Conservation (phyloP, 2,797 vertebrate species). For the Fundulus diaphanus region DNA sequence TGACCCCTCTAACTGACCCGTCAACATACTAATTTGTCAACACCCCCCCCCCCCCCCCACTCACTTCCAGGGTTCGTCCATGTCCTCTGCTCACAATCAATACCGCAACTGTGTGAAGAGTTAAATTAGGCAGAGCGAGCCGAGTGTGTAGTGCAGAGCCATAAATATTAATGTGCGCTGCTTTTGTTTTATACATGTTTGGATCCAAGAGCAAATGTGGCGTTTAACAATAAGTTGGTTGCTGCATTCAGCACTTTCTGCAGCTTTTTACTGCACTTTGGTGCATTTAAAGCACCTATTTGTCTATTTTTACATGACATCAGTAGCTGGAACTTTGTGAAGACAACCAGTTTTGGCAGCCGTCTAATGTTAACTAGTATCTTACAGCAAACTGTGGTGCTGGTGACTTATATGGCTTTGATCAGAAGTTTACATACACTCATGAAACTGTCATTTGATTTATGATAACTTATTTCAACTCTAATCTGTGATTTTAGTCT, state of each 20-base stretch:
- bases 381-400: neutral
- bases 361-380: neutral
- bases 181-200: conserved; percentile 39
- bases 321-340: neutral
- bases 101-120: conserved; percentile 48
- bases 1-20: conserved; percentile 69
- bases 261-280: conserved; percentile 8
- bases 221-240: conserved; percentile 50
- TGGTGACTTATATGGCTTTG: neutral
- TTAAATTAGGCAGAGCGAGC: conserved; percentile 18
- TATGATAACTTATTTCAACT: neutral
- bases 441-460: neutral
- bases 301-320: neutral
- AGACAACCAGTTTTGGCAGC: neutral
- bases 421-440: neutral
- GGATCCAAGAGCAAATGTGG: conserved; percentile 42
- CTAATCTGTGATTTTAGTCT: neutral
- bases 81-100: conserved; percentile 37
- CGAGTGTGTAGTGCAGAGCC: conserved; percentile 12
- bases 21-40: conserved; percentile 73
- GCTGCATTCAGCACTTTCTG: conserved; percentile 48
- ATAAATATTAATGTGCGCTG: conserved; percentile 49
- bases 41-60: no score
- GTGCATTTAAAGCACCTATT: neutral
- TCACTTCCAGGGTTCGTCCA: conserved; percentile 32